Conservation (phyloP, 2,797 vertebrate species). For the Enteromius argenteus region DNA sequence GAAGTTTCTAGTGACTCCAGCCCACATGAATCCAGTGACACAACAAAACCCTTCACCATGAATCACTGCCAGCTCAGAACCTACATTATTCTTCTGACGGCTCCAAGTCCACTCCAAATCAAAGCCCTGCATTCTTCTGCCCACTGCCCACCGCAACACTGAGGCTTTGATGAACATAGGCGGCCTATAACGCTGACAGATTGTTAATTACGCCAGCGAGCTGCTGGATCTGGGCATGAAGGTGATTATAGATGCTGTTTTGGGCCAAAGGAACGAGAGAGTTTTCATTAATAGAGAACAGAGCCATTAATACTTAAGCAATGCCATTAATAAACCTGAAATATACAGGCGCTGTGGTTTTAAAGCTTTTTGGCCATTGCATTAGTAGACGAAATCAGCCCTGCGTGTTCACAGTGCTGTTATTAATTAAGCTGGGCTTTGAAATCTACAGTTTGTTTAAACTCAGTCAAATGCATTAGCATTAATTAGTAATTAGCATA, state of each 20-base stretch:
- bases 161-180: background rate
- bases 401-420: conserved; percentile 37
- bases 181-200: background rate
- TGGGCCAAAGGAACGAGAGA: conserved; percentile 12
- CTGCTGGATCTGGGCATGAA: background rate
- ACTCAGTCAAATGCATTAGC: conserved; percentile 29
- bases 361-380: conserved; percentile 37
- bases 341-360: background rate
- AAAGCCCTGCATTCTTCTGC: background rate
- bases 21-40: conserved; percentile 8
- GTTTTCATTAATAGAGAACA: conserved; percentile 32
- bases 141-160: background rate
- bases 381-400: background rate
- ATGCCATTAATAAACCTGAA: conserved; percentile 46
- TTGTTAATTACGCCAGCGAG: conserved; percentile 6
- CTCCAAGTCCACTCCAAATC: conserved; percentile 7
- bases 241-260: conserved; percentile 32
- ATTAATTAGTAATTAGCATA: conserved; percentile 29
- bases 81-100: background rate
- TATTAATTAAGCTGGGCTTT: conserved; percentile 30
- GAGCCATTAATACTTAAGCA: conserved; percentile 42
- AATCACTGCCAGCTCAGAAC: background rate
- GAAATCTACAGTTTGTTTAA: conserved; percentile 43
- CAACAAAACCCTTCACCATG: conserved; percentile 2
- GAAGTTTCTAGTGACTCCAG: conserved; percentile 7